Evolutionary conservation across 1,140 invertebrate species (phyloP).

Genomic region (Bombus turneri): DNA sequence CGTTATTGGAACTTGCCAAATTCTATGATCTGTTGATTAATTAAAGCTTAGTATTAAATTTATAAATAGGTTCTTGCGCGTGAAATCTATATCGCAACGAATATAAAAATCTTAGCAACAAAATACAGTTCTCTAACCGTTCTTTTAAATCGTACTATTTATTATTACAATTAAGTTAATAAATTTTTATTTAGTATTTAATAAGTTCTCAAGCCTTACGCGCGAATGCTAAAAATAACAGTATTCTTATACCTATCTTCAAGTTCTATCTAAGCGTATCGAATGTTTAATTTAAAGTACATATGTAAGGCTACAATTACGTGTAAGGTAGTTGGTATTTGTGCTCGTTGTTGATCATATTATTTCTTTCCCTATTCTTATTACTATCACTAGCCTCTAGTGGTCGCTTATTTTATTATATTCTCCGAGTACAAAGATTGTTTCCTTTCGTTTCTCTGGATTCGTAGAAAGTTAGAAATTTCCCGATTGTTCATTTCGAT

Average conservation of each 20-base stretch:
- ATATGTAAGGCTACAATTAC: conserved; percentile 20
- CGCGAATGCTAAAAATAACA: conserved; percentile 13
- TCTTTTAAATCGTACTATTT: background rate
- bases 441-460: background rate
- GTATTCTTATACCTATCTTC: conserved; percentile 12
- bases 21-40: background rate
- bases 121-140: background rate
- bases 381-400: conserved; percentile 36
- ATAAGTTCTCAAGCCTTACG: background rate
- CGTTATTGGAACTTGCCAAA: background rate
- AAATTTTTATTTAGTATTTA: background rate
- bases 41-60: background rate
- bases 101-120: background rate
- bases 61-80: background rate
- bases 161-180: background rate
- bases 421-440: conserved; percentile 9
- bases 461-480: conserved; percentile 10
- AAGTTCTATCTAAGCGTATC: conserved; percentile 44
- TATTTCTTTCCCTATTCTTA: conserved; percentile 14
- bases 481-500: background rate
- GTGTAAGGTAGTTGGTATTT: conserved; percentile 32
- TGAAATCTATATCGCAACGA: no score
- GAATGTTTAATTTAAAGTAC: conserved; percentile 12
- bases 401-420: conserved; percentile 13
- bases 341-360: conserved; percentile 34